A percentile compares a stretch with the other conserved stretches of the same genome.
Evolutionary conservation across 2,113 vertebrate genomes (phyloP).

Genomic region (Phaetusa simplex): DNA sequence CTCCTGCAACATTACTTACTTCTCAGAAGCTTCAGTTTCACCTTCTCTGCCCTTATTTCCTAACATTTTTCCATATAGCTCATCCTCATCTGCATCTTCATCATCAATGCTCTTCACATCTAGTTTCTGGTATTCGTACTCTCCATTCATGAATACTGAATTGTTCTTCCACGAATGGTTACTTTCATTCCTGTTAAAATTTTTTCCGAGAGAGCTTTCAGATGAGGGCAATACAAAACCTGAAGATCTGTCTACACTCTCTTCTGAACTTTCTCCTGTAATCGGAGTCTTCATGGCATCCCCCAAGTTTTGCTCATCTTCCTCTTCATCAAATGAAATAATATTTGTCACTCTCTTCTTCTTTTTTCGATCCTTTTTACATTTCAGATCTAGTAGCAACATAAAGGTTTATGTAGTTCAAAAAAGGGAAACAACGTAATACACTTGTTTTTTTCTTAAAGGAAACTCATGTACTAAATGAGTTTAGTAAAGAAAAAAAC

Average conservation of each 20-base stretch:
- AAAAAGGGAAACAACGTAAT: background rate
- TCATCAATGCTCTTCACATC: slow-evolving; percentile 83
- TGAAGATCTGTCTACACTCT: slow-evolving; percentile 70
- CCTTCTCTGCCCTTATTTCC: slow-evolving; percentile 29
- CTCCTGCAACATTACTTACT: slow-evolving; percentile 65
- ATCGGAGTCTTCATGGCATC: slow-evolving; percentile 43
- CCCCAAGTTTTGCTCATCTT: slow-evolving; percentile 77
- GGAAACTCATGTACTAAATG: background rate
- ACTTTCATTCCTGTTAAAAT: slow-evolving; percentile 61
- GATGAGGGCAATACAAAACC: slow-evolving; percentile 53
- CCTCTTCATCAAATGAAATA: slow-evolving; percentile 93
- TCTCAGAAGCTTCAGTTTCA: slow-evolving; percentile 50
- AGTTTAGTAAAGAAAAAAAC: background rate
- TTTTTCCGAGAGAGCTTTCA: slow-evolving; percentile 56
- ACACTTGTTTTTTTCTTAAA: background rate
- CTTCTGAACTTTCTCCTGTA: slow-evolving; percentile 73
- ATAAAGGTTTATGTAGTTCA: background rate
- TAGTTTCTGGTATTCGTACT: slow-evolving; percentile 72
- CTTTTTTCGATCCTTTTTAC: slow-evolving; percentile 88
- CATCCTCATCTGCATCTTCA: slow-evolving; percentile 75
- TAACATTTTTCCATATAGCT: background rate
- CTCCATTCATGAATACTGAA: slow-evolving; percentile 72
- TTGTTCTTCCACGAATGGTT: slow-evolving; percentile 64
- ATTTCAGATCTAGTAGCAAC: slow-evolving; percentile 78
- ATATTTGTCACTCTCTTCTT: slow-evolving; percentile 97